Conservation (phyloP, 1,140 invertebrate genomes). For the Hyposmocoma kahamanoa region DNA sequence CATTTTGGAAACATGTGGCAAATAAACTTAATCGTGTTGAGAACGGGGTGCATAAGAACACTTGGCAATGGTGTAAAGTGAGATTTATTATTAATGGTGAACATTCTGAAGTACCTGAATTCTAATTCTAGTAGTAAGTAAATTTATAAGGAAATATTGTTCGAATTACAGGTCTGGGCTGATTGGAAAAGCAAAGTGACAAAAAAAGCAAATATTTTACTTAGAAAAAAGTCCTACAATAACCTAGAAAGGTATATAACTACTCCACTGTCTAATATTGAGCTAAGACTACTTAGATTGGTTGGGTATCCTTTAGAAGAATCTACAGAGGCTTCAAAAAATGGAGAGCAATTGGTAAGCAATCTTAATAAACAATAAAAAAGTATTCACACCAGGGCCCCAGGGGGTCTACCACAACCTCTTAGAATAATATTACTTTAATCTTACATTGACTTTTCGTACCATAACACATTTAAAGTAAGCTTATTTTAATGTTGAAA, state of each 20-base stretch:
- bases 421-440: no score
- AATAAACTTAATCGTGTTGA: slow-evolving; percentile 26
- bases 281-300: slow-evolving; percentile 24
- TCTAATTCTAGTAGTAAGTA: no score
- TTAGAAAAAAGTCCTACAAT: slow-evolving; percentile 18
- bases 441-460: no score
- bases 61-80: slow-evolving; percentile 38
- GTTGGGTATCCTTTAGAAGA: slow-evolving; percentile 16
- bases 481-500: no score
- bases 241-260: slow-evolving; percentile 13
- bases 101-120: no score
- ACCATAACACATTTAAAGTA: no score
- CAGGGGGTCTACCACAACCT: no score
- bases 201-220: slow-evolving; percentile 30
- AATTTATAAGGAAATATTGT: neutral
- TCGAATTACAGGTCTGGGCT: slow-evolving; percentile 28
- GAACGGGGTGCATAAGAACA: slow-evolving; percentile 32
- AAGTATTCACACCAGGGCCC: no score
- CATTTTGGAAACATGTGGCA: slow-evolving; percentile 30
- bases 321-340: no score
- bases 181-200: slow-evolving; percentile 38
- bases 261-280: slow-evolving; percentile 19
- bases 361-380: no score
- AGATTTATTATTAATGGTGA: neutral
- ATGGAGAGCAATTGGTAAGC: no score